These are phyloP conservation scores for Troides helena DNA, from an alignment of 2,888 invertebrate species.

Conservation along the genomic window DNA sequence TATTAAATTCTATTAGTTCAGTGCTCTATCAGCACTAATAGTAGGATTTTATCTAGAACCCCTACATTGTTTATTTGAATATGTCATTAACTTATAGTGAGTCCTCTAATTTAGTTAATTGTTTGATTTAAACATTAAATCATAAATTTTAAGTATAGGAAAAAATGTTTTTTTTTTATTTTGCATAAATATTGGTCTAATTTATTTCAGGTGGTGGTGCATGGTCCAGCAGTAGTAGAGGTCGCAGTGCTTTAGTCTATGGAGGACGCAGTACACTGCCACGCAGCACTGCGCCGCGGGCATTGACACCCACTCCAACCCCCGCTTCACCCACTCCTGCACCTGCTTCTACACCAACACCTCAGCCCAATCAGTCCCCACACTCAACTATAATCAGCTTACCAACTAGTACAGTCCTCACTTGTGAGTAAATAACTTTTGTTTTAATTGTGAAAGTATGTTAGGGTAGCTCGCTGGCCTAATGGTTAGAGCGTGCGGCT, in stretches of 20 bases:
- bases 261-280: constrained; percentile 46
- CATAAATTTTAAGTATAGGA: background rate
- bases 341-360: constrained; percentile 42
- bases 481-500: no score
- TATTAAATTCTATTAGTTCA: background rate
- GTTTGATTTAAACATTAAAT: background rate
- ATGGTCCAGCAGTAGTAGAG: constrained; percentile 52
- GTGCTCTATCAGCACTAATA: background rate
- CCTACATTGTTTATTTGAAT: no score
- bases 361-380: constrained; percentile 36
- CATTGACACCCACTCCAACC: constrained; percentile 42
- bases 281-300: constrained; percentile 38
- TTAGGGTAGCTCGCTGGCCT: no score
- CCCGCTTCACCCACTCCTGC: constrained; percentile 29
- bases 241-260: constrained; percentile 57
- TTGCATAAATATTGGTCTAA: background rate
- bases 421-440: constrained; percentile 48
- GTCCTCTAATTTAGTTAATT: no score
- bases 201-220: constrained; percentile 38
- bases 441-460: no score
- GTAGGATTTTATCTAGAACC: background rate
- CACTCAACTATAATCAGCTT: constrained; percentile 54
- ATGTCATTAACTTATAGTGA: no score
- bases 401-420: constrained; percentile 58
- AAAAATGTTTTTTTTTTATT: background rate